These are phyloP conservation scores for Aethes cnicana DNA, from an alignment of 2,888 invertebrate genomes.

Conservation along the genomic window DNA sequence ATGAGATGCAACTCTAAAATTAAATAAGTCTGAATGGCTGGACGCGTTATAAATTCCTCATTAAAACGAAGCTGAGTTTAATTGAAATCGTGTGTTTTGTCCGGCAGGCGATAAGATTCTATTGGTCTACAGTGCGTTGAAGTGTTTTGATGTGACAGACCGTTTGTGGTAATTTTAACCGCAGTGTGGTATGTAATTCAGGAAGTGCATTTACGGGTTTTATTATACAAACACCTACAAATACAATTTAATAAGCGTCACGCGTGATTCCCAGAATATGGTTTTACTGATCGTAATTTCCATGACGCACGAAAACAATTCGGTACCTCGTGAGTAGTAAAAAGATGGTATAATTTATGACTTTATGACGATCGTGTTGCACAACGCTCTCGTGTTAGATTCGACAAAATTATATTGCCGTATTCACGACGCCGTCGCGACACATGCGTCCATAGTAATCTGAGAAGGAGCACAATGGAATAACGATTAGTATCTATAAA, in stretches of 20 bases:
- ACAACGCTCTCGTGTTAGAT: constrained; percentile 43
- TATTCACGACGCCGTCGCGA: constrained; percentile 43
- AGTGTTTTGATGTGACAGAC: constrained; percentile 43
- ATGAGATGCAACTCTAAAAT: constrained; percentile 40
- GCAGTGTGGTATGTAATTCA: constrained; percentile 35
- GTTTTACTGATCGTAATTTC: neutral
- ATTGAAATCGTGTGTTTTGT: constrained; percentile 81
- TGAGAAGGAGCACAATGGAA: constrained; percentile 53
- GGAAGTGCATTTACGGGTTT: no score
- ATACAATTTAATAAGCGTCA: neutral
- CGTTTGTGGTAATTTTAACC: constrained; percentile 53
- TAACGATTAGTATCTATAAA: constrained; percentile 72
- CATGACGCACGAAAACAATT: constrained; percentile 2
- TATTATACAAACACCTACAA: no score
- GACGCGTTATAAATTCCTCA: constrained; percentile 64
- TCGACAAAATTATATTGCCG: constrained; percentile 47
- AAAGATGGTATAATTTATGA: constrained; percentile 37
- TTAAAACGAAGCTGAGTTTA: constrained; percentile 72
- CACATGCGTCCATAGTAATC: constrained; percentile 50
- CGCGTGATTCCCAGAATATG: neutral
- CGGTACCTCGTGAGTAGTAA: constrained; percentile 7
- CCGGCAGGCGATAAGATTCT: constrained; percentile 64
- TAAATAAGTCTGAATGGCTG: constrained; percentile 54
- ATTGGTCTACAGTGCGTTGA: constrained; percentile 29
- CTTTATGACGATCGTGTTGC: constrained; percentile 41